phyloP scores from a whole-genome alignment of 2,113 vertebrate genomes.

The Oceanodroma tethys region DNA sequence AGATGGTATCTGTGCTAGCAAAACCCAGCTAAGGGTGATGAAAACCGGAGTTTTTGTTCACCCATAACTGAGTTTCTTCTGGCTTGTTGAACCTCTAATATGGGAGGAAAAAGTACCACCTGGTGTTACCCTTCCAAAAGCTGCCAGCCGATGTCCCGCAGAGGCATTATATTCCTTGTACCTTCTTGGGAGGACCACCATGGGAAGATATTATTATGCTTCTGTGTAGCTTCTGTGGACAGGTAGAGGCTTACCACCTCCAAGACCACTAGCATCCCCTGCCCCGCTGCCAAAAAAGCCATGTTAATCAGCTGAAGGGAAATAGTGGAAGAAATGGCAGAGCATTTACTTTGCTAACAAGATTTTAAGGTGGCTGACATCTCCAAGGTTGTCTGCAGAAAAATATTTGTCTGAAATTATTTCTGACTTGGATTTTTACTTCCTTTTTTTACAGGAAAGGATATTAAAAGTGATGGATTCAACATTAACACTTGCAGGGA shows the following conservation, averaged over 20 bases:
- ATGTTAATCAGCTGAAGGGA: not conserved
- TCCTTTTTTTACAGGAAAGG: slow-evolving; percentile 73
- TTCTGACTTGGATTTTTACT: not conserved
- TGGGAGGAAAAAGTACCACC: fast-evolving
- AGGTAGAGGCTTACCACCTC: not conserved
- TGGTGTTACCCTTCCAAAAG: not conserved
- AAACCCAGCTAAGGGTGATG: not conserved
- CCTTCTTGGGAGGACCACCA: not conserved
- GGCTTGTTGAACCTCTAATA: not conserved
- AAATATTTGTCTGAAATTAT: not conserved
- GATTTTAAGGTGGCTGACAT: not conserved
- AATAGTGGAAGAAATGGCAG: not conserved
- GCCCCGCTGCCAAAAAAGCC: not conserved
- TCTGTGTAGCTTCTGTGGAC: not conserved
- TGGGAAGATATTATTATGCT: not conserved
- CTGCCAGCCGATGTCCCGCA: not conserved
- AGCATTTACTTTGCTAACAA: not conserved
- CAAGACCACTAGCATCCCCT: not conserved
- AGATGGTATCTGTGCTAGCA: not conserved
- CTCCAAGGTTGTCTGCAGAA: not conserved
- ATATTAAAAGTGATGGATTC: slow-evolving; percentile 88
- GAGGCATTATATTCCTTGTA: not conserved
- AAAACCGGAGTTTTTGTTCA: not conserved
- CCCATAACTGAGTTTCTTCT: not conserved
- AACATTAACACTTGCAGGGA: slow-evolving; percentile 81